Base-by-base conservation (phyloP, 2,113 vertebrate species). In the Eubucco bourcierii region DNA sequence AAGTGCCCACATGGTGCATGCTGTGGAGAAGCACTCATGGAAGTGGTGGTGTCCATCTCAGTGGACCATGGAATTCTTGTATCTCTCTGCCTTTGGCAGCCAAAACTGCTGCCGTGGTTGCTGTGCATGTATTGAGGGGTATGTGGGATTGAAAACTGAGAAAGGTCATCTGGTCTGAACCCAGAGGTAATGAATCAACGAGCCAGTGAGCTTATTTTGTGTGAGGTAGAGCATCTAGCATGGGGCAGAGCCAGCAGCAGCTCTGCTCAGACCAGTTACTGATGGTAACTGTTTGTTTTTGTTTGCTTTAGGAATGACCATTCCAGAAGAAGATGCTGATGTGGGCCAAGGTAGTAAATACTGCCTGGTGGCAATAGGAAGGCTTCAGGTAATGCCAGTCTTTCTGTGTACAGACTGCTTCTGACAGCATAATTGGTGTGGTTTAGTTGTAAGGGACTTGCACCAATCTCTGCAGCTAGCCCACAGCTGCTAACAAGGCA, bases 301-400 rank as follows among this genome's bases (percentile, higher is more conserved):
- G 7, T 93, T 94, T 90, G n/a, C 18, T 97, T 80, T 93, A 99
- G 99, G 99, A 83, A 99, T 99, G 99, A 99, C 98, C 3, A 99
- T 99, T 88, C 99, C 99, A 27, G 99, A 99, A 47, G 99, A 99
- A 95, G 99, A 99, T 9, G 97, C 99, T 6, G 99, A 99, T 70
- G 98, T 98, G 33, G 98, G 99, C 6, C 99, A 99, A 96, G 99
- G 98, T 71, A 99, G 99, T 88, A 99, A 99, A 97, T 99, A 99
- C 81, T 99, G 99, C 95, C 98, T 99, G 1, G 99, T 99, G 86
- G 99, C 99, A 31, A 99, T 99, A 34, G 99, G 99, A 60, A 98
- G 99, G 71, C 98, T 99, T 90, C 99, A 99, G 99, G 98, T 99
- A 96, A 94, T 92, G 21, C 17, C 19, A 19, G 4, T 92, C 52